Base-by-base conservation (phyloP, 2,797 vertebrate genomes). In the Pipistrellus pygmaeus region DNA sequence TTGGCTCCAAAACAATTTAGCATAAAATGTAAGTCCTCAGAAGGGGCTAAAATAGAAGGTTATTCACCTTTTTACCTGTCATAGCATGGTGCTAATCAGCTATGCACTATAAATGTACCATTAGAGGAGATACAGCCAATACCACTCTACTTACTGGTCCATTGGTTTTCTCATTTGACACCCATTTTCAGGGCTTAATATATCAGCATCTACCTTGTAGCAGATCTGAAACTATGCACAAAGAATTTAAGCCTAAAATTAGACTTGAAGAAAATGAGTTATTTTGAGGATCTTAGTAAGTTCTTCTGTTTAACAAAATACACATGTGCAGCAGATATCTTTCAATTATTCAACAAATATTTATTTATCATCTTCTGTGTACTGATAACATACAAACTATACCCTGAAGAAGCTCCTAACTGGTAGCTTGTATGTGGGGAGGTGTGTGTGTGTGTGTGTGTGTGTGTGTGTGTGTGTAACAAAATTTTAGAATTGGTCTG, bases 151-250 rank as follows among this genome's bases (percentile, higher is more conserved):
- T 92, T 95, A 94, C 88, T 82, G 66, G 30, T 86, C 94, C 62
- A 84, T 96, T 95, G 85, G n/a, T 83, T 96, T 93, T 89, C 92
- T 78, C 73, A 93, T 88, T 96, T 95, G 57, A 96, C 96, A 90
- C 38, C 90, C 66, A 93, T 92, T 93, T 97, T 93, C 18, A 84
- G 69, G 0, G 4, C 76, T 97, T 96, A 72, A 51, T 76, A 23
- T 93, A 83, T 92, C 66, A 97, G 30, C 32, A 90, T 89, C 10
- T 14, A 9, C 55, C 75, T 53, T 17, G 14, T 44, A 83, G 8
- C 80, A 77, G 25, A 30, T 93, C 53, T 90, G 48, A 91, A 96
- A 95, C 83, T 91, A 89, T 62, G 21, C 48, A 88, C 2, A 51
- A 18, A 80, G 27, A 41, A 51, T 21, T 88, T n/a, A 91, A 90